Evolutionary conservation across 2,797 vertebrate genomes (phyloP).

Genomic region (Glossophaga mutica): DNA sequence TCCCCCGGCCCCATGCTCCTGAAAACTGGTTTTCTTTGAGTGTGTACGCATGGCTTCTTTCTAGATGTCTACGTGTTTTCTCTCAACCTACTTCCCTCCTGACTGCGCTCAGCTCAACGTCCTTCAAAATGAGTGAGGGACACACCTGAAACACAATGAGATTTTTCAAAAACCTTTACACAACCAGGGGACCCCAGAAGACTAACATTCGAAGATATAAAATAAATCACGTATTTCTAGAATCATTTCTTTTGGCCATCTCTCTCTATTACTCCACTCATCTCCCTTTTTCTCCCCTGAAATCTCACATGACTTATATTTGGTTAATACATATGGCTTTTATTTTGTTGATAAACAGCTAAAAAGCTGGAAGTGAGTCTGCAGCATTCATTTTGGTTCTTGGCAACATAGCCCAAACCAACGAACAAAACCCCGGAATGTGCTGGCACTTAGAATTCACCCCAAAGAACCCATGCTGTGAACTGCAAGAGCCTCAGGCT

Average conservation of each 20-base stretch:
- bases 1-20: fast-evolving
- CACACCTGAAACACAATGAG: background rate
- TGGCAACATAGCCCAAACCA: background rate
- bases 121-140: background rate
- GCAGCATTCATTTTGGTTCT: background rate
- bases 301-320: background rate
- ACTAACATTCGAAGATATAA: background rate
- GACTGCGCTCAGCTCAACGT: background rate
- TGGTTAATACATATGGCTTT: background rate
- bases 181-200: background rate
- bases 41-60: background rate
- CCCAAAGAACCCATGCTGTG: background rate
- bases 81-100: background rate
- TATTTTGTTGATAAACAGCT: background rate
- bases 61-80: background rate
- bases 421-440: background rate
- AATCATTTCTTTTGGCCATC: background rate
- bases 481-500: fast-evolving
- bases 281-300: background rate
- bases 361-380: background rate
- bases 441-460: background rate
- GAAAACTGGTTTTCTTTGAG: background rate
- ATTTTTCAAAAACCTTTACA: background rate
- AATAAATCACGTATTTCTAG: background rate
- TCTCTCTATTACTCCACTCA: background rate